Percentiles rank a stretch among this genome's conserved stretches.
Conservation (phyloP, 2,113 vertebrate species). For the Gobius niger region DNA sequence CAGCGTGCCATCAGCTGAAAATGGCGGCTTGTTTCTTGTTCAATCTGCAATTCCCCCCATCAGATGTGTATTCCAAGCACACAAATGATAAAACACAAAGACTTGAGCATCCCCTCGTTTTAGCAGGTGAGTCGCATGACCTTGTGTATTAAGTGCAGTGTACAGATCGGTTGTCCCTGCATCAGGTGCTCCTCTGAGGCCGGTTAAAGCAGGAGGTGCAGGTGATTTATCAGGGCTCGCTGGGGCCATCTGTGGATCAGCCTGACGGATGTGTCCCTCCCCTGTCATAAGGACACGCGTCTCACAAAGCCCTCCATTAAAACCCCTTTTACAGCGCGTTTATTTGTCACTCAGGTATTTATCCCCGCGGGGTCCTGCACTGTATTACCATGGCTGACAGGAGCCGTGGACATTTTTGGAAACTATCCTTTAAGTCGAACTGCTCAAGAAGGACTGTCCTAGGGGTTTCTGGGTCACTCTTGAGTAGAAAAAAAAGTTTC, state of each 20-base stretch:
- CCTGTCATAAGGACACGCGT: conserved; percentile 82
- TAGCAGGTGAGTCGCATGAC: not conserved
- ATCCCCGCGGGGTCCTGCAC: conserved; percentile 63
- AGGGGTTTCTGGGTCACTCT: not conserved
- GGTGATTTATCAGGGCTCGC: conserved; percentile 76
- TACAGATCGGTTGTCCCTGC: conserved; percentile 57
- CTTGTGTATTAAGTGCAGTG: conserved; percentile 26
- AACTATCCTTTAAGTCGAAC: conserved; percentile 42
- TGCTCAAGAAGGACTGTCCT: conserved; percentile 27
- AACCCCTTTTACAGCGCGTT: conserved; percentile 71
- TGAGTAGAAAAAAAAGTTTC: too few relatives aligned
- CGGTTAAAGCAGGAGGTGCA: conserved; percentile 69
- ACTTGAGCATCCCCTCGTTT: not conserved
- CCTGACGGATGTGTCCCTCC: conserved; percentile 82
- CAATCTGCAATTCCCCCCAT: too few relatives aligned
- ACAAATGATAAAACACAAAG: not conserved
- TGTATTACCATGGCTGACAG: conserved; percentile 67
- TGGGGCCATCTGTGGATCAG: conserved; percentile 77
- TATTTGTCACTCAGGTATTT: conserved; percentile 80
- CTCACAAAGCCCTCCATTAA: conserved; percentile 77
- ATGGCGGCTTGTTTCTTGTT: too few relatives aligned
- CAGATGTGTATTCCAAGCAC: too few relatives aligned
- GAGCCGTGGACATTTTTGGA: conserved; percentile 49
- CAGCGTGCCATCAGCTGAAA: too few relatives aligned
- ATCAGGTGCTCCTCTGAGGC: conserved; percentile 39